Percentiles rank a stretch among this genome's conserved stretches.
phyloP scores from a whole-genome alignment of 2,113 vertebrate species.

The Charadrius vociferus region DNA sequence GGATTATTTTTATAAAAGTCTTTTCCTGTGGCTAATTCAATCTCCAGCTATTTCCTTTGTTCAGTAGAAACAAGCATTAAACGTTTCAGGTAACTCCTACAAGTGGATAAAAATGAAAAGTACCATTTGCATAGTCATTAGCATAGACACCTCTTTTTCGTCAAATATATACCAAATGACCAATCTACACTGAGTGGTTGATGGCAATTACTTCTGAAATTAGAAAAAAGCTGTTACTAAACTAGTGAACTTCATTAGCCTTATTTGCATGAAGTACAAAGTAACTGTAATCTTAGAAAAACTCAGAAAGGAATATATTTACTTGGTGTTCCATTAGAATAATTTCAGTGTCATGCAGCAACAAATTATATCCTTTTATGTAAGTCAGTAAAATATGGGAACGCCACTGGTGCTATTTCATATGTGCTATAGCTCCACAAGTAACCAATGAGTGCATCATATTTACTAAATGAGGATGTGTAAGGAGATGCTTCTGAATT shows the following conservation, averaged over 20 bases:
- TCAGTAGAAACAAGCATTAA: not conserved
- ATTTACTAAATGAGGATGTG: not conserved
- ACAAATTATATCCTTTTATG: not conserved
- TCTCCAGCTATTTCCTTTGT: not conserved
- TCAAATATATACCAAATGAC: not conserved
- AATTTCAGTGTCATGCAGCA: not conserved
- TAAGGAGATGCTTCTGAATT: not conserved
- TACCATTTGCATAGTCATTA: not conserved
- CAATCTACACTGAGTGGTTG: not conserved
- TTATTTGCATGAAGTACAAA: not conserved
- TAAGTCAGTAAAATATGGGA: not conserved
- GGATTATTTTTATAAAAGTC: not conserved
- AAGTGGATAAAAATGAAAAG: not conserved
- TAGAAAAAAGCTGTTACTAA: not conserved
- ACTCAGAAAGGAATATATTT: not conserved
- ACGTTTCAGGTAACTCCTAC: not conserved
- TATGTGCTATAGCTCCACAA: not conserved
- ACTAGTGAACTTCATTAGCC: not conserved
- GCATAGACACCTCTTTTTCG: not conserved
- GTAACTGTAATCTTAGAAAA: not conserved
- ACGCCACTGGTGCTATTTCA: not conserved
- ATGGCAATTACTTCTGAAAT: slow-evolving; percentile 16
- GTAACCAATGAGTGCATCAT: not conserved
- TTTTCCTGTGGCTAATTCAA: not conserved
- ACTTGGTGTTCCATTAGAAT: not conserved